These are phyloP conservation scores for Anguilla marmorata DNA, from an alignment of 2,797 vertebrate species.

Conservation along the genomic window DNA sequence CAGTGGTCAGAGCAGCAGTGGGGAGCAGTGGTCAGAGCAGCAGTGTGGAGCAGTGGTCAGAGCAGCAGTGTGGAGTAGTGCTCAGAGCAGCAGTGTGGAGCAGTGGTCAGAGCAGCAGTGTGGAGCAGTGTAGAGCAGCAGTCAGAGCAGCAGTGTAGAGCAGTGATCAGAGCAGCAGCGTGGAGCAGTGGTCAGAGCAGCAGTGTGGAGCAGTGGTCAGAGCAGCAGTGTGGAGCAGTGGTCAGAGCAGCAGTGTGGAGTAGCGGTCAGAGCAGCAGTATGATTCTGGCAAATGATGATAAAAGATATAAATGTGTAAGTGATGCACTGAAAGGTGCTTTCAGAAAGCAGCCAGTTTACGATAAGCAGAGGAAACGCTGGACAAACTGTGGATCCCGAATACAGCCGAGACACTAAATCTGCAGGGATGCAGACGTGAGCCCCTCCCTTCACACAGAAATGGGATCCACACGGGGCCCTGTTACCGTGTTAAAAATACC, in stretches of 20 bases:
- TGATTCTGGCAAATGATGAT: not conserved
- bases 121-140: not conserved
- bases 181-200: not conserved
- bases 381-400: not conserved
- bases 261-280: not conserved
- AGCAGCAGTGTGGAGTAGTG: not conserved
- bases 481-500: slow-evolving; percentile 66
- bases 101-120: not conserved
- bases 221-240: not conserved
- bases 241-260: not conserved
- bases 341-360: not conserved
- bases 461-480: slow-evolving; percentile 61
- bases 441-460: slow-evolving; percentile 24
- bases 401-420: not conserved
- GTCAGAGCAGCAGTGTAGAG: too few species aligned
- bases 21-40: not conserved
- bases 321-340: not conserved
- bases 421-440: slow-evolving; percentile 30
- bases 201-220: not conserved
- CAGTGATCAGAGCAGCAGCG: too few species aligned
- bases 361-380: not conserved
- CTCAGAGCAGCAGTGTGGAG: too few species aligned
- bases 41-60: not conserved
- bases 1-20: not conserved
- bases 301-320: not conserved